Conservation (phyloP, 1,140 invertebrate species). For the Camponotus vicinus region DNA sequence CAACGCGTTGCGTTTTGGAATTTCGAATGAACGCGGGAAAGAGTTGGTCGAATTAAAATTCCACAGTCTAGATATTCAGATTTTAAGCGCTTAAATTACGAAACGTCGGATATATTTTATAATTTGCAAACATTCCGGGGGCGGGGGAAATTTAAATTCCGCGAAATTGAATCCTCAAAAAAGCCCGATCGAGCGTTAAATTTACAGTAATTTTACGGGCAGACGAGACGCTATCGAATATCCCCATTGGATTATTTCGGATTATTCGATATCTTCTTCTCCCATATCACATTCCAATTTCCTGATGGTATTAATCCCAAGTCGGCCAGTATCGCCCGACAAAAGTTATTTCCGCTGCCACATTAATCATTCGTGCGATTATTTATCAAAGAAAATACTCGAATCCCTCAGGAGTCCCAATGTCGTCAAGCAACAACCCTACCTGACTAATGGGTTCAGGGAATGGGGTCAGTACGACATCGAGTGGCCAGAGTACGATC, state of each 20-base stretch:
- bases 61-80: neutral
- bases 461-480: constrained; percentile 90
- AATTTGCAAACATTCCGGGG: neutral
- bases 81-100: constrained; percentile 1
- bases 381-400: constrained; percentile 50
- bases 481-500: constrained; percentile 93
- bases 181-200: neutral
- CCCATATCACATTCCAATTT: constrained; percentile 30
- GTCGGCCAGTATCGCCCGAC: neutral
- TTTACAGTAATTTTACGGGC: neutral
- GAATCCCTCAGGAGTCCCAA: constrained; percentile 90
- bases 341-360: constrained; percentile 29
- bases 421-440: constrained; percentile 87
- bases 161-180: neutral
- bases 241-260: constrained; percentile 14
- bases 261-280: constrained; percentile 21
- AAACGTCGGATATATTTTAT: neutral
- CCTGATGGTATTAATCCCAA: constrained; percentile 45
- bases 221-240: neutral
- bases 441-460: constrained; percentile 87
- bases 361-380: constrained; percentile 47
- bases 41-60: neutral
- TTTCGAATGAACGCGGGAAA: neutral
- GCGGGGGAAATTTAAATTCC: neutral
- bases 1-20: neutral